Evolutionary conservation across 2,888 invertebrate genomes (phyloP).

Genomic region (Nephrotoma flavescens): DNA sequence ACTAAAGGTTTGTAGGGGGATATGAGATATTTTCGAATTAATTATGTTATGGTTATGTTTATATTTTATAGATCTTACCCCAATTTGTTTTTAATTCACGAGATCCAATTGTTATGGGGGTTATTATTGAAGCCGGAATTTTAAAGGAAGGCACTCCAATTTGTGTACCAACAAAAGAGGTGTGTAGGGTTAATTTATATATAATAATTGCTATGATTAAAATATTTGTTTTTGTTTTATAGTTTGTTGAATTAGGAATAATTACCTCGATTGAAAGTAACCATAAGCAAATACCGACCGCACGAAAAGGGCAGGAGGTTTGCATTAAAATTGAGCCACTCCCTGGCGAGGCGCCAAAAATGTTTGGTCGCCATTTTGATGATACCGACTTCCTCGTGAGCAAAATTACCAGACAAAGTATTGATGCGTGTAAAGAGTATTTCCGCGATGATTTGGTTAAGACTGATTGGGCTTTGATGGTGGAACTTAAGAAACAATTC

Average conservation of each 20-base stretch:
- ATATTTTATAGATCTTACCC: slow-evolving; percentile 44
- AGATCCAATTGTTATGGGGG: slow-evolving; percentile 95
- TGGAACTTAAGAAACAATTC: slow-evolving; percentile 95
- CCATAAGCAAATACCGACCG: slow-evolving; percentile 89
- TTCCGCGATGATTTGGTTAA: slow-evolving; percentile 96
- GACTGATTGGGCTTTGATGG: slow-evolving; percentile 96
- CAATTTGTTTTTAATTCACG: slow-evolving; percentile 96
- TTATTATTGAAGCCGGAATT: slow-evolving; percentile 89
- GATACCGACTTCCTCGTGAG: slow-evolving; percentile 89
- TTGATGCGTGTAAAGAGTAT: slow-evolving; percentile 98
- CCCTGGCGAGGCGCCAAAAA: slow-evolving; percentile 96
- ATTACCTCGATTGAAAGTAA: slow-evolving; percentile 92
- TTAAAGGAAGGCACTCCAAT: slow-evolving; percentile 94
- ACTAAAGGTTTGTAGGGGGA: slow-evolving; percentile 53
- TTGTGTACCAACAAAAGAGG: slow-evolving; percentile 93
- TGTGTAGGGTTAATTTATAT: slow-evolving; percentile 31
- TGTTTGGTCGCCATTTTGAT: slow-evolving; percentile 97
- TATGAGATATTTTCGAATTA: slow-evolving; percentile 4
- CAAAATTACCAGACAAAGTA: slow-evolving; percentile 95
- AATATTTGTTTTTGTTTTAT: slow-evolving; percentile 25
- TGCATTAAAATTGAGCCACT: slow-evolving; percentile 95
- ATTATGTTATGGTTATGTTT: slow-evolving; percentile 6
- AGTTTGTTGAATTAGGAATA: slow-evolving; percentile 88
- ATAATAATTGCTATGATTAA: not conserved
- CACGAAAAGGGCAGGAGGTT: slow-evolving; percentile 88